A percentile compares a stretch with the other conserved stretches of the same genome.
Evolutionary conservation across 2,797 vertebrate species (phyloP).

Genomic region (Zalophus californianus): DNA sequence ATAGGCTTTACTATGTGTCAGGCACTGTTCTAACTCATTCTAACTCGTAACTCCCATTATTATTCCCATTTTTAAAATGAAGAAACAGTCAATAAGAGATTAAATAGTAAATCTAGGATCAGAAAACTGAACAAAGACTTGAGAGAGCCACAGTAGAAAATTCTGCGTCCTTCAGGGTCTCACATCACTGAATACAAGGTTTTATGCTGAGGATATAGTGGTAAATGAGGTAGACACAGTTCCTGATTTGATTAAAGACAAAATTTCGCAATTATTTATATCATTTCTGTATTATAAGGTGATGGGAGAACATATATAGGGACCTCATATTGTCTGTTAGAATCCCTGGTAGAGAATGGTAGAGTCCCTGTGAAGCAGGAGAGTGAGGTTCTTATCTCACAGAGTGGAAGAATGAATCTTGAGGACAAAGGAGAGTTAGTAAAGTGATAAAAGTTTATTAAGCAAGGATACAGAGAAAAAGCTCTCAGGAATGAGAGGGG

Average conservation of each 20-base stretch:
- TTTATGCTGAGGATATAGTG: not conserved
- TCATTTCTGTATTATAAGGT: not conserved
- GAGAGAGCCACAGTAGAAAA: not conserved
- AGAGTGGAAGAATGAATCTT: not conserved
- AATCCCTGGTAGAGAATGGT: not conserved
- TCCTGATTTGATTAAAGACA: conserved; percentile 24
- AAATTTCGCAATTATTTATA: not conserved
- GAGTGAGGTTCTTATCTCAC: not conserved
- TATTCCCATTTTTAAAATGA: conserved; percentile 14
- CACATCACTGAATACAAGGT: not conserved
- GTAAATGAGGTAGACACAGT: not conserved
- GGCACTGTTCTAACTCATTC: not conserved
- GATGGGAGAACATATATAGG: not conserved
- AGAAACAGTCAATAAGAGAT: not conserved
- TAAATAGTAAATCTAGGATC: conserved; percentile 29
- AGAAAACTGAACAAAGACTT: not conserved
- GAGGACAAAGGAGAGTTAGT: not conserved
- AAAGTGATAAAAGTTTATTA: not conserved
- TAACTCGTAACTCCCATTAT: not conserved
- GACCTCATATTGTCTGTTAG: not conserved
- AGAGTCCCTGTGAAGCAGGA: not conserved
- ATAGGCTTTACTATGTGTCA: not conserved
- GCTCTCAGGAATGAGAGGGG: not conserved
- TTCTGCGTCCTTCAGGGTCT: not conserved
- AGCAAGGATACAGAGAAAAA: not conserved